Percentiles rank a stretch among this genome's conserved stretches.
These are phyloP conservation scores for Stenotaenia linearis DNA, from an alignment of 2,888 invertebrate species.

Conservation along the genomic window DNA sequence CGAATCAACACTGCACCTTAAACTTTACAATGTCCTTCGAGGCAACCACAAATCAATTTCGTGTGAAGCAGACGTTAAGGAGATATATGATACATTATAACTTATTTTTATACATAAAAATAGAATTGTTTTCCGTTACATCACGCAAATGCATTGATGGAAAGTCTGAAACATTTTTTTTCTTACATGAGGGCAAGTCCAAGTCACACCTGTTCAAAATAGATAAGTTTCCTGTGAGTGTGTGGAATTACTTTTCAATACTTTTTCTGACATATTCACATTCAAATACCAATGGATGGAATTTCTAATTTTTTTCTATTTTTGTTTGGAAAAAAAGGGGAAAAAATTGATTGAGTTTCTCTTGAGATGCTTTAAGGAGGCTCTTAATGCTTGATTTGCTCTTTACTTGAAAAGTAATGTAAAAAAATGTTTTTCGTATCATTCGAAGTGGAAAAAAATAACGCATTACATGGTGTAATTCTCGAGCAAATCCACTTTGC, in stretches of 20 bases:
- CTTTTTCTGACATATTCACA: not conserved
- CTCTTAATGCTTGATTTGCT: constrained; percentile 7
- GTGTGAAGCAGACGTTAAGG: too few species aligned
- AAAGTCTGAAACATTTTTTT: not conserved
- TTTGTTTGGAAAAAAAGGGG: not conserved
- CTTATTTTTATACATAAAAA: not conserved
- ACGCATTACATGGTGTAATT: constrained; percentile 6
- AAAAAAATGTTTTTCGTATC: not conserved
- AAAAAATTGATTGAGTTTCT: not conserved
- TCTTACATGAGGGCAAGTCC: not conserved
- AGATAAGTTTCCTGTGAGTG: not conserved
- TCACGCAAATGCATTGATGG: not conserved
- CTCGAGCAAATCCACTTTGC: not conserved
- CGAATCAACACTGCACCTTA: too few species aligned
- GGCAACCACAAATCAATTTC: too few species aligned
- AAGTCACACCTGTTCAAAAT: not conserved
- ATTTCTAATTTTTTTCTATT: not conserved
- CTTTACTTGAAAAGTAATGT: not conserved
- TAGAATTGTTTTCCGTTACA: not conserved
- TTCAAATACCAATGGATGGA: not conserved
- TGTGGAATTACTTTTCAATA: not conserved
- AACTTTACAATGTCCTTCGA: too few species aligned
- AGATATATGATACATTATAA: too few species aligned
- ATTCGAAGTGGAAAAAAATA: not conserved
- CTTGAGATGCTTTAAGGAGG: not conserved